Evolutionary conservation across 2,797 vertebrate genomes (phyloP), one percentile per base, ranked within the genome.

Genomic region (Anabacerthia variegaticeps): DNA sequence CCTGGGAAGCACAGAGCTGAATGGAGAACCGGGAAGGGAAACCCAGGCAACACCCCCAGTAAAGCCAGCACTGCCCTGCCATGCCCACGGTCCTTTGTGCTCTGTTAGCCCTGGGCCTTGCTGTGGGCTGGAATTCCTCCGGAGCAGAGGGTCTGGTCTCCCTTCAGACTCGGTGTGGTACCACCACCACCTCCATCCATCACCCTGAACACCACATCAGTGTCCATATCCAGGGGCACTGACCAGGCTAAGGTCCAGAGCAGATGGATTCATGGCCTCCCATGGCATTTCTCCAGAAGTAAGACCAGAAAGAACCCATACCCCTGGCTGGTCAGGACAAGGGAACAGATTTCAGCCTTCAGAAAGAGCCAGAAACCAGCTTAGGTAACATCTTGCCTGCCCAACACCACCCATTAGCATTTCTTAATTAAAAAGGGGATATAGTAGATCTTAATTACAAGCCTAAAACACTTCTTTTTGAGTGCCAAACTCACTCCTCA

Each of bases 31-130:
- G 18, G 46, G 21, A 5, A 32, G 22, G 21, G 24, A 27, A 36
- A 5, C 20, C 39, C 32, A 41, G 52, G 4, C 32, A 63, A 54
- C n/a, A 5, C 5, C 68, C 37, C 34, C 58, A 32, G 37, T 9
- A 22, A 16, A 22, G 7, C 2, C 74, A 75, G 71, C 46, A 13
- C 34, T 68, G 49, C 27, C 54, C 44, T 37, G 21, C 43, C 0
- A 0, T 1, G 2, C 0, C 2, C 0, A 30, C 3, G 27, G 4
- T 0, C 13, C 0, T 1, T 12, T 15, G 0, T 2, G 59, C 2
- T 0, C 36, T 7, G 4, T 16, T 22, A 21, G 14, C 7, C 77
- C 19, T 1, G 14, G 13, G 32, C 32, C 9, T 6, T 2, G 0
- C 1, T 9, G 8, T 1, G 65, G 63, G 43, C 9, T 39, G 56